Percentiles rank a stretch among this genome's conserved stretches.
Conservation (phyloP, 1,140 invertebrate species). For the Apis mellifera region Amel_HAv3.1 CM009931.2:9341001-9341500, state of each 20-base stretch:
- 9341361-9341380: conserved; percentile 34
- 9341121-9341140: conserved; percentile 44
- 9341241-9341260: conserved; percentile 55
- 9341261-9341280: conserved; percentile 37
- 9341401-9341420: conserved; percentile 56
- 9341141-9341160: conserved; percentile 56
- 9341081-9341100: conserved; percentile 62
- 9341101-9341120: conserved; percentile 61
- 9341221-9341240: conserved; percentile 35
- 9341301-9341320: conserved; percentile 21
- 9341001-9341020: conserved; percentile 50
- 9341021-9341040: conserved; percentile 52
- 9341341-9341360: conserved; percentile 33
- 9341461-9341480: conserved; percentile 24
- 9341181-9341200: conserved; percentile 50
- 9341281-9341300: conserved; percentile 43
- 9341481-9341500: conserved; percentile 46
- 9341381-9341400: conserved; percentile 8
- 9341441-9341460: conserved; percentile 22
- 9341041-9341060: conserved; percentile 65
- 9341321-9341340: conserved; percentile 47
- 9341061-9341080: conserved; percentile 65
- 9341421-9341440: conserved; percentile 42
- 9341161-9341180: conserved; percentile 51
- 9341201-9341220: conserved; percentile 45